Base-by-base conservation (phyloP, 2,888 invertebrate species). In the Aporophyla nigra region DNA sequence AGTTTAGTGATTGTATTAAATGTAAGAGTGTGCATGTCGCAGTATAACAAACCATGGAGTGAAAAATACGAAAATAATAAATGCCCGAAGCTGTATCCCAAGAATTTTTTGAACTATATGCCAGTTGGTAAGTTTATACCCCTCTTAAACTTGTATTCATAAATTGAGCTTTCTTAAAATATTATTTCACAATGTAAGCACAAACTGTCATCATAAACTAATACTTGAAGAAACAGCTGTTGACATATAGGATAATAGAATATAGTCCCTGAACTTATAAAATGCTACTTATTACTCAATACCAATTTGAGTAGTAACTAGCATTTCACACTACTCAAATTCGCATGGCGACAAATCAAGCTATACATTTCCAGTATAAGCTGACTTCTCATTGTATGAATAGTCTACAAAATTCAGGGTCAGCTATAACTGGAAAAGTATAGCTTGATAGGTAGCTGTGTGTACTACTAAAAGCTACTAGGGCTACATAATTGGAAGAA, bases 51-150 rank as follows among this genome's bases (percentile, higher is more conserved):
- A 89, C 92, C 93, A 71, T 97, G 96, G 96, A 94, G 88, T 89
- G 96, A 96, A 75, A 96, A 95, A 87, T 96, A 96, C 89, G 97
- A 96, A 89, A 95, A 90, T 90, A 95, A 95, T 86, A 93, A 96
- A 74, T 97, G 97, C 86, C 97, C 97, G 1, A 96, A 96, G 85
- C 90, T 97, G 46, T 97, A 96, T 90, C 97, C 97, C 5, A 96
- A 94, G 88, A 96, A 97, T 89, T 97, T 97, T 84, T 93, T 95
- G 46, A 97, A 97, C 87, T 97, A 95, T 90, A 95, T 97, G 70
- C 97, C 97, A 82, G 94, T 95, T 71, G 97, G 97, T 93, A 96
- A 97, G 96, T 93, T 71, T 27, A 46, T 27, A 61, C 21, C 9
- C 66, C 24, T 51, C 56, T 62, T 40, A 12, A 65, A 27, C 24